phyloP scores from a whole-genome alignment of 1,140 invertebrate genomes.

The Adoxophyes honmai region DNA sequence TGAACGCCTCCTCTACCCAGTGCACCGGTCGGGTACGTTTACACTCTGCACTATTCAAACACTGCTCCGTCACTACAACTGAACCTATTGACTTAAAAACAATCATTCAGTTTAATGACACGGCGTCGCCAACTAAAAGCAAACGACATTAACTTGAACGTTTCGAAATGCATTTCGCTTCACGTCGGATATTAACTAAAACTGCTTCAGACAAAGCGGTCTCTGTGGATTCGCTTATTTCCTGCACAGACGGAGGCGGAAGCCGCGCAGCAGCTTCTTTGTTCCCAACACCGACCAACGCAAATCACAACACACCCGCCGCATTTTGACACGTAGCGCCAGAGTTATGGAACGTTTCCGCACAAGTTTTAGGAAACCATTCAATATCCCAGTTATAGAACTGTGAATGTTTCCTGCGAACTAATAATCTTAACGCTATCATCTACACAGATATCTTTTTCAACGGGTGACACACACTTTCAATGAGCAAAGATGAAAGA shows the following conservation, averaged over 20 bases:
- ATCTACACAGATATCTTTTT: background rate
- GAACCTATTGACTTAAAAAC: too few relatives aligned
- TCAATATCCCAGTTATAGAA: background rate
- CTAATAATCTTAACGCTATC: background rate
- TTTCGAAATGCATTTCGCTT: slow-evolving; percentile 4
- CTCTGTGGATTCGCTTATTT: slow-evolving; percentile 58
- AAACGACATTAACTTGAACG: slow-evolving; percentile 10
- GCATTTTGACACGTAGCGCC: background rate
- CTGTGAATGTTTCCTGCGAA: background rate
- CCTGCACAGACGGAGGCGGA: slow-evolving; percentile 60
- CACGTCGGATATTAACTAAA: slow-evolving; percentile 34
- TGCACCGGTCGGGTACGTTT: too few relatives aligned
- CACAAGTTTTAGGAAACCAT: background rate
- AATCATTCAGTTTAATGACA: too few relatives aligned
- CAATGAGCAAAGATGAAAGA: background rate
- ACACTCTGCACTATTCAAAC: too few relatives aligned
- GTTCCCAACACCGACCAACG: slow-evolving; percentile 5
- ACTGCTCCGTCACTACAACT: too few relatives aligned
- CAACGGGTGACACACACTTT: background rate
- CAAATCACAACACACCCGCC: too few relatives aligned
- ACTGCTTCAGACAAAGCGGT: slow-evolving; percentile 51
- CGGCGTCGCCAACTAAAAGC: background rate
- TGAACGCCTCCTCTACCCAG: too few relatives aligned
- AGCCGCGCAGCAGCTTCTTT: slow-evolving; percentile 43
- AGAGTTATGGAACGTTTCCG: background rate